phyloP scores from a whole-genome alignment of 2,113 vertebrate species.

The Bettongia penicillata region DNA sequence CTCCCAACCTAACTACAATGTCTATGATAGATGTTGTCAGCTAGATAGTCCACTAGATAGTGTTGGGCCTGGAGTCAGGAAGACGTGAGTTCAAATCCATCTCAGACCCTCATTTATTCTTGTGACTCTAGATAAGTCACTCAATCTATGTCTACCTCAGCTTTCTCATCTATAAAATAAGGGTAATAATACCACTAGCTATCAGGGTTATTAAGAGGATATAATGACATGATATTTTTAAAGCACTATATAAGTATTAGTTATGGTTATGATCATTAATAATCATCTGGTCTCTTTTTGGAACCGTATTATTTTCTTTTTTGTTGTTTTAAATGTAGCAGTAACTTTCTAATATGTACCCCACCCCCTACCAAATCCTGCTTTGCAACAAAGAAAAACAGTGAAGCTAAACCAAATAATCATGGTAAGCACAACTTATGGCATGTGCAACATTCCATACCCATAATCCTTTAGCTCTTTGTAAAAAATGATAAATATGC shows the following conservation, averaged over 20 bases:
- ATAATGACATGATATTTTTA: neutral
- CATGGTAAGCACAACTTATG: neutral
- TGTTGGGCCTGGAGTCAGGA: neutral
- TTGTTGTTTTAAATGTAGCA: neutral
- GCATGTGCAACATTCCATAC: neutral
- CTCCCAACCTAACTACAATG: no score
- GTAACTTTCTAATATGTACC: neutral
- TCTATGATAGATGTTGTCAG: neutral
- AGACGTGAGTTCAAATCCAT: neutral
- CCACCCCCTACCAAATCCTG: neutral
- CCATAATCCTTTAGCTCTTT: neutral
- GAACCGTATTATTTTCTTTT: neutral
- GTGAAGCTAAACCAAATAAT: neutral
- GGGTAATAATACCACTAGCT: neutral
- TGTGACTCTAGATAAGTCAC: neutral
- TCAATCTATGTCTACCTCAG: neutral
- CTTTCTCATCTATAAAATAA: neutral
- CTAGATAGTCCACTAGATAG: neutral
- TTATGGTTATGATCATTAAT: neutral
- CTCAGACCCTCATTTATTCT: neutral
- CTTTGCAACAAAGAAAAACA: neutral
- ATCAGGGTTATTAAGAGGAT: no score
- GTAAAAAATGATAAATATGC: neutral
- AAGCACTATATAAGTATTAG: neutral
- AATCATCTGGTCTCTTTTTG: neutral